These are phyloP conservation scores for Drosophila pseudoobscura DNA, from an alignment of 1,140 invertebrate species.

Conservation along the genomic window DNA sequence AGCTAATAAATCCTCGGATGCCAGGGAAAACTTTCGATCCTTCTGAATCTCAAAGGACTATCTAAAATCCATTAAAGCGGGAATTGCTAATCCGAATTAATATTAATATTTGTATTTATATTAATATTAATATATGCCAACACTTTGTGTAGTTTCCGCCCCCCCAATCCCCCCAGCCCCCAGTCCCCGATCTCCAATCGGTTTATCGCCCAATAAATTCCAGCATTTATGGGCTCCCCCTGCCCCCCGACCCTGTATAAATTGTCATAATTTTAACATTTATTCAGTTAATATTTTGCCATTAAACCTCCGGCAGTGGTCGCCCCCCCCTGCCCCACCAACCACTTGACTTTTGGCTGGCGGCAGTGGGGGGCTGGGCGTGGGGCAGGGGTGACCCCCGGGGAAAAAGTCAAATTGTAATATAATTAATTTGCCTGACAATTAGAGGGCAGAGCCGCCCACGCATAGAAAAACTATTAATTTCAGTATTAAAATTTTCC, in stretches of 20 bases:
- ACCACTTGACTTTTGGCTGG: slow-evolving; percentile 14
- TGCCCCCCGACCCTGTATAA: slow-evolving; percentile 21
- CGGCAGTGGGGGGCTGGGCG: slow-evolving; percentile 17
- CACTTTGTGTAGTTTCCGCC: slow-evolving; percentile 19
- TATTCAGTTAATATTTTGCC: slow-evolving; percentile 71
- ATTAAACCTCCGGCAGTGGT: slow-evolving; percentile 23
- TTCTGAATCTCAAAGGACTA: not conserved
- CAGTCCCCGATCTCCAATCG: too few species aligned
- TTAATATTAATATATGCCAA: slow-evolving; percentile 55
- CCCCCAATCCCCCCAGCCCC: not conserved
- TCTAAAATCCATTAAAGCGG: slow-evolving; percentile 23
- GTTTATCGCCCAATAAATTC: slow-evolving; percentile 42
- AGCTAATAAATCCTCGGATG: not conserved
- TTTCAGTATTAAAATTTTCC: slow-evolving; percentile 60
- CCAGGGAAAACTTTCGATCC: not conserved
- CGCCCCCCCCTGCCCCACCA: not conserved
- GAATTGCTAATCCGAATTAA: slow-evolving; percentile 32
- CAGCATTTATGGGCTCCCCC: slow-evolving; percentile 34
- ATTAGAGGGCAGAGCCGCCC: slow-evolving; percentile 27
- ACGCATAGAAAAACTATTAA: slow-evolving; percentile 61
- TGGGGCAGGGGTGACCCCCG: slow-evolving; percentile 18
- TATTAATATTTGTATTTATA: slow-evolving; percentile 39
- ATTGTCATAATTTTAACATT: slow-evolving; percentile 66
- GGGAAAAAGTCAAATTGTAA: slow-evolving; percentile 40
- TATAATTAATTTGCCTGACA: slow-evolving; percentile 64